Evolutionary conservation across 2,113 vertebrate genomes (phyloP).

Genomic region (Muntiacus muntjak): DNA sequence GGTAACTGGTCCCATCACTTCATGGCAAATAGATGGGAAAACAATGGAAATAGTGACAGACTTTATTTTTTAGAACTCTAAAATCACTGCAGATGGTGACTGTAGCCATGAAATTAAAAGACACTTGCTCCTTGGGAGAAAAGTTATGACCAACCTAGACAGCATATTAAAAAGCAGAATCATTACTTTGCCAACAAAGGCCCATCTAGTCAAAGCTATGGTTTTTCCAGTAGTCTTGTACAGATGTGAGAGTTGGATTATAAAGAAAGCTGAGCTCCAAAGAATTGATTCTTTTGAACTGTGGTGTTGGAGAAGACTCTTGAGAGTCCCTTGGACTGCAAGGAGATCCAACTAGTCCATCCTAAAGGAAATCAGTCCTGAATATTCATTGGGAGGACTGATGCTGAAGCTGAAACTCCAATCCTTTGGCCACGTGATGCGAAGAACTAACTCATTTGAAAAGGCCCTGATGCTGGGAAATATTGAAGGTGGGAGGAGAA

Average conservation of each 20-base stretch:
- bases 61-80: neutral
- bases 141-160: neutral
- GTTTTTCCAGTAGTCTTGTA: neutral
- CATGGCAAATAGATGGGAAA: neutral
- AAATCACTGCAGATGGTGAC: neutral
- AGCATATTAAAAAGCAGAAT: neutral
- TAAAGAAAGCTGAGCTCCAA: neutral
- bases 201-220: neutral
- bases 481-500: neutral
- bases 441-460: neutral
- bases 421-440: neutral
- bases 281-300: neutral
- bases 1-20: neutral
- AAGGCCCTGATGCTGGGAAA: neutral
- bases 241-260: neutral
- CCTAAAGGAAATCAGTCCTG: neutral
- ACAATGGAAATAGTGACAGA: neutral
- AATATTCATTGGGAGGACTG: neutral
- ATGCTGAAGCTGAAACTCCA: neutral
- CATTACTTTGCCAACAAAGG: neutral
- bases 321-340: neutral
- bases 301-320: neutral
- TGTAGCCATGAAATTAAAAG: neutral
- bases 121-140: neutral
- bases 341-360: neutral